Evolutionary conservation across 2,113 vertebrate genomes (phyloP), one percentile per base, ranked within the genome.

Genomic region (Otolemur garnettii): DNA sequence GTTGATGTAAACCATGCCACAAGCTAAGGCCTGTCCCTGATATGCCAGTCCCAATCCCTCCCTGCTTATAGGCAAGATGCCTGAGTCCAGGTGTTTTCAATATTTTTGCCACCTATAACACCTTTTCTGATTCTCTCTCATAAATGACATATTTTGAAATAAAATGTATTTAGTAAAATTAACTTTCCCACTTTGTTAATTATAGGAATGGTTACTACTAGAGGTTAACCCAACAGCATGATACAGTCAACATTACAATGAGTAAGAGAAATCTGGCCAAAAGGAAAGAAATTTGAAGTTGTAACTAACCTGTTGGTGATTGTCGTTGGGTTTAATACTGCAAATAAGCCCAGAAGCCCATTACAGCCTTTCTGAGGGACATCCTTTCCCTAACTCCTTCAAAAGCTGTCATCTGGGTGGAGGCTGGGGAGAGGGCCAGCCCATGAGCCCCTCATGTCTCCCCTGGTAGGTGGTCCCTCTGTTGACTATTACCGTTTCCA

Each of bases 141-240:
- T 81, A 42, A 10, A 45, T 69, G 35, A 50, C 57, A 7, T 69
- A 62, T 84, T 94, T 94, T 75, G 57, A 94, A 82, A 93, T 86
- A 38, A 81, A 66, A 81, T 74, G 69, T 86, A 81, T 71, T 38
- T 89, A 75, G 17, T 82, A 85, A 95, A 95, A 88, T 85, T 74
- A 87, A 77, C 35, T 92, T 64, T 81, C 26, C 60, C 17, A 57
- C 24, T 93, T 53, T 89, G 80, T 93, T 74, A 86, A 59, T 55
- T 50, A 66, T 50, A 94, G 57, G 4, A 81, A 68, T 83, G 82
- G 60, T 85, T 94, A 26, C 55, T 50, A 50, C 59, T 50, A 42
- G 3, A n/a, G 21, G 4, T 87, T 78, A 89, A 55, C 22, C 22
- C 88, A 74, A 33, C 42, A 84, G 82, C 26, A 26, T 21, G 33